A percentile compares a stretch with the other conserved stretches of the same genome.
phyloP scores from a whole-genome alignment of 2,888 invertebrate genomes.

The Aspidiotus destructor region DNA sequence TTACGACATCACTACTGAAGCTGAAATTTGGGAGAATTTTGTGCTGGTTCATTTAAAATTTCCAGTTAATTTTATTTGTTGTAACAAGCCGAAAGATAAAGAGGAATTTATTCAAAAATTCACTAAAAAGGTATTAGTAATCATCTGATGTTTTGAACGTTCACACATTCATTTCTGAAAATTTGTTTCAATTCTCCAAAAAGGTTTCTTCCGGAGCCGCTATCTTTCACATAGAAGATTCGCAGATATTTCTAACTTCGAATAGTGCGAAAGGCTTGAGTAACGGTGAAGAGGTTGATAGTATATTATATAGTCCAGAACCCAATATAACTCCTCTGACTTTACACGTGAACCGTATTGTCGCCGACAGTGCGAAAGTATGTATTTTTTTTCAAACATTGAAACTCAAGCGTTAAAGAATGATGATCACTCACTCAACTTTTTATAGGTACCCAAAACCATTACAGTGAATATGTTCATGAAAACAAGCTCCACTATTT shows the following conservation, averaged over 20 bases:
- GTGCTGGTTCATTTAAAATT: conserved; percentile 19
- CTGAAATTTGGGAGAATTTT: conserved; percentile 20
- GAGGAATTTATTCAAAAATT: conserved; percentile 21
- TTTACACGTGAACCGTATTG: conserved; percentile 13
- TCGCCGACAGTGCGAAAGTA: not conserved
- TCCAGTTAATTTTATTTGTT: conserved; percentile 25
- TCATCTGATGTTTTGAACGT: not conserved
- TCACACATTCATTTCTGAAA: not conserved
- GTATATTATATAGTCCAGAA: conserved; percentile 17
- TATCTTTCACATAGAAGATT: conserved; percentile 26
- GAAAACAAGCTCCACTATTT: conserved; percentile 23
- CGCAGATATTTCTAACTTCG: conserved; percentile 21
- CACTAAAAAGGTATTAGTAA: conserved; percentile 11
- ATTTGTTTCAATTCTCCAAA: not conserved
- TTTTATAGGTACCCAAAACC: conserved; percentile 6
- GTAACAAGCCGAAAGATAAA: conserved; percentile 20
- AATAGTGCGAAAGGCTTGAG: conserved; percentile 20
- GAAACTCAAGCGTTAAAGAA: not conserved
- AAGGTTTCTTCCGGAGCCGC: conserved; percentile 25
- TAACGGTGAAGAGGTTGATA: conserved; percentile 15
- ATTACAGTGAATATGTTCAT: conserved; percentile 13
- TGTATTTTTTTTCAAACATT: not conserved
- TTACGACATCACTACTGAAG: conserved; percentile 16
- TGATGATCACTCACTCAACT: not conserved
- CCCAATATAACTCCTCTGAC: conserved; percentile 7